Conservation (phyloP, 2,113 vertebrate genomes). For the Azemiops feae region DNA sequence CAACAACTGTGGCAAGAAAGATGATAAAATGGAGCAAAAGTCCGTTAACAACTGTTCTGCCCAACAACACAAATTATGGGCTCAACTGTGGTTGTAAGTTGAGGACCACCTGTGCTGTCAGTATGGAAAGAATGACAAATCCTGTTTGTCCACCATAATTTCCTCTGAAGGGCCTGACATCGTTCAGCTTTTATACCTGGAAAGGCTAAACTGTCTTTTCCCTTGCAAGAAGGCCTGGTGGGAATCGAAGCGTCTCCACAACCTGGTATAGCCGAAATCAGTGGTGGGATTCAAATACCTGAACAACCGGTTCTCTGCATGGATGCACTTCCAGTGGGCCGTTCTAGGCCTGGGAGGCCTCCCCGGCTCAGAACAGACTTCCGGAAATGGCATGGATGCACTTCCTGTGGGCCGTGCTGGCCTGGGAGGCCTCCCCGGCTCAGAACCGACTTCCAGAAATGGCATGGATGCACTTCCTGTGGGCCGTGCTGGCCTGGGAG, state of each 20-base stretch:
- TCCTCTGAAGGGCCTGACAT: background rate
- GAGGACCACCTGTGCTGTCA: background rate
- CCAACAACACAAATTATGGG: background rate
- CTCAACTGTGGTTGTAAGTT: background rate
- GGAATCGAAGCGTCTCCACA: background rate
- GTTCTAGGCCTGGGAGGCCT: too few species aligned
- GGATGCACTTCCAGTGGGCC: too few species aligned
- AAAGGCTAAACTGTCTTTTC: background rate
- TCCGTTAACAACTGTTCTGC: background rate
- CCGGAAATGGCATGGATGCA: too few species aligned
- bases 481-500: too few species aligned
- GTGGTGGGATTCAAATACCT: too few species aligned
- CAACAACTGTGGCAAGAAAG: background rate
- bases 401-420: too few species aligned
- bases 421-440: too few species aligned
- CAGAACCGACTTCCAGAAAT: accelerated
- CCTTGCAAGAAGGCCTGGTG: background rate
- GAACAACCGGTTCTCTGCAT: too few species aligned
- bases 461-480: too few species aligned
- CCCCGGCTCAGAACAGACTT: too few species aligned
- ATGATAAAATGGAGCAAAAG: background rate
- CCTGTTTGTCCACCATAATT: background rate
- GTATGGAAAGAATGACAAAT: background rate
- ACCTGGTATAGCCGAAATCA: background rate
- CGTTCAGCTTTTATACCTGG: background rate